Evolutionary conservation across 2,888 invertebrate species (phyloP), one percentile per base, ranked within the genome.

Genomic region (Lithophane ornitopus): DNA sequence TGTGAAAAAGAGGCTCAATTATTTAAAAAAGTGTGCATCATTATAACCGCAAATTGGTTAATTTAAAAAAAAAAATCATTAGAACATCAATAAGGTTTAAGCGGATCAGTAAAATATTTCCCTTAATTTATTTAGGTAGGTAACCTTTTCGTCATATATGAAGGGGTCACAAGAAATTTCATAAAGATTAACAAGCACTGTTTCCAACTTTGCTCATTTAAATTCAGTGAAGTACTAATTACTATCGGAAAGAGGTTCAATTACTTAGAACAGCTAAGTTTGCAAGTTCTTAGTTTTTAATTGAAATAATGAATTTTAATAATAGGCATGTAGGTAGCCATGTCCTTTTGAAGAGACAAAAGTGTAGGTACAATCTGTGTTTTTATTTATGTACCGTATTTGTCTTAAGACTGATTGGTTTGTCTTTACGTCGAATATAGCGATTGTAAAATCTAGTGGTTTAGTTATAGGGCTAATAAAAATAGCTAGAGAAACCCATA

Each of bases 181-280:
- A 59, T 69, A 80, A 85, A 80, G 84, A 82, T 86, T 88, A 85
- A 87, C 84, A 79, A 87, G 74, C 70, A 62, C 34, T 79, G 81
- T 89, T 91, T 49, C 22, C 71, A 91, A 91, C 86, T 91, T 89
- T 70, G 87, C 79, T 79, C 84, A 88, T 88, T 86, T 84, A 84
- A 86, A 85, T 84, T 81, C 75, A 75, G 46, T 76, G 41, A 44
- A 81, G 54, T 74, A 80, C 74, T 74, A 81, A 78, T 81, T 78
- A 70, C 49, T 41, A 44, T 74, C n/a, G 44, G 58, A 68, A 74
- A 71, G 65, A 52, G 70, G 46, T 69, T 39, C 71, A 80, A 85
- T 86, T 86, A 86, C 59, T 68, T 39, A 67, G 73, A 74, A 63
- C 44, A 56, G 72, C 16, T 85, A 39, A 73, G 68, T 82, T 78